phyloP scores from a whole-genome alignment of 2,888 invertebrate genomes.

The Drosophila seclusa region DNA sequence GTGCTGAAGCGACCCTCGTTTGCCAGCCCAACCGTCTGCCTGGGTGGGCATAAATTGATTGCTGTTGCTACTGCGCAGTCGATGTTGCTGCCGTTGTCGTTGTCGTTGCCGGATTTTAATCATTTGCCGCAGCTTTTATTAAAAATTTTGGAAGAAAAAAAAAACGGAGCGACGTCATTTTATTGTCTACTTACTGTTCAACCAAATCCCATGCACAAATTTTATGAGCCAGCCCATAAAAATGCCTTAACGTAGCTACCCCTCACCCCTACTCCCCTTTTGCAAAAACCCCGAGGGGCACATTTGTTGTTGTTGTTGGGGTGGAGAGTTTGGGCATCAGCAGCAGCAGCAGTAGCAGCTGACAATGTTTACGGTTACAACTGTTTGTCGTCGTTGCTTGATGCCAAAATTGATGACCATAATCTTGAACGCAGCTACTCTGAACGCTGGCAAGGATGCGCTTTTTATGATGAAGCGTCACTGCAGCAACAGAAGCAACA shows the following conservation, averaged over 20 bases:
- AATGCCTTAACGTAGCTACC: constrained; percentile 64
- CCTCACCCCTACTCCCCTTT: constrained; percentile 16
- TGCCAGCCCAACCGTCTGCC: constrained; percentile 23
- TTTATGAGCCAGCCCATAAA: constrained; percentile 77
- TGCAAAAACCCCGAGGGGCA: constrained; percentile 67
- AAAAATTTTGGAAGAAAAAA: constrained; percentile 57
- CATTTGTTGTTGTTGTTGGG: constrained; percentile 65
- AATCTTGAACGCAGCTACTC: constrained; percentile 74
- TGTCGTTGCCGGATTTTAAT: constrained; percentile 68
- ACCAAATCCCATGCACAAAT: constrained; percentile 79
- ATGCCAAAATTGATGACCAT: constrained; percentile 83
- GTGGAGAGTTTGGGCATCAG: constrained; percentile 5
- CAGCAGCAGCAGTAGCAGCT: constrained; percentile 53
- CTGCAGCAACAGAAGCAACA: constrained; percentile 55
- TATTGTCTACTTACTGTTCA: constrained; percentile 78
- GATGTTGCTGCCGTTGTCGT: constrained; percentile 35
- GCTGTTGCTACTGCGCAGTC: constrained; percentile 51
- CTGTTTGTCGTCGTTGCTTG: constrained; percentile 74
- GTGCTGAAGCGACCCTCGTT: constrained; percentile 70
- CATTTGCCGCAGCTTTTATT: constrained; percentile 74
- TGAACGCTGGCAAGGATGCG: constrained; percentile 70
- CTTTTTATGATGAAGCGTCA: constrained; percentile 77
- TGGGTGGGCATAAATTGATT: constrained; percentile 76
- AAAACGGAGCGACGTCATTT: constrained; percentile 70
- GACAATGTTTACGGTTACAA: constrained; percentile 77